Evolutionary conservation across 2,888 invertebrate genomes (phyloP).

Genomic region (Galeopsomyia nigrocyanea): DNA sequence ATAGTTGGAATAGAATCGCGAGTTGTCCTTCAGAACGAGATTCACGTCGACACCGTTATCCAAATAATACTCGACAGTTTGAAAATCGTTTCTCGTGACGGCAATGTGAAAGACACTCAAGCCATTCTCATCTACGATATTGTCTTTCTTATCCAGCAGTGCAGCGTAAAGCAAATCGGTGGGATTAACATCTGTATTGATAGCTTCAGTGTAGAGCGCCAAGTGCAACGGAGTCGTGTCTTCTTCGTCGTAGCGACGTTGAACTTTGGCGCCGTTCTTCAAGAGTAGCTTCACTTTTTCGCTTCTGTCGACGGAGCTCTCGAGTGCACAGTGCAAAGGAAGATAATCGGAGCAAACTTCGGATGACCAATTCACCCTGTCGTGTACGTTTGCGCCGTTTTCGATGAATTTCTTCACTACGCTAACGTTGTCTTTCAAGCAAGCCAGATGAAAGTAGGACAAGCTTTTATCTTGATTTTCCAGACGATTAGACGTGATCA

Average conservation of each 20-base stretch:
- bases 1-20: not conserved
- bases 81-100: constrained; percentile 1
- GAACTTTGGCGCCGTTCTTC: not conserved
- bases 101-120: constrained; percentile 24
- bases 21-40: not conserved
- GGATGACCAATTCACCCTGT: not conserved
- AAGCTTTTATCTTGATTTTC: not conserved
- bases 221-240: constrained; percentile 25
- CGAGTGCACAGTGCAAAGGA: constrained; percentile 19
- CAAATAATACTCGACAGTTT: not conserved
- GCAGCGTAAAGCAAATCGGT: not conserved
- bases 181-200: not conserved
- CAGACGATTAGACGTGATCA: constrained; percentile 5
- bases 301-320: not conserved
- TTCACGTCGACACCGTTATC: not conserved
- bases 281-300: constrained; percentile 5
- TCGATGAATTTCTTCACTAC: constrained; percentile 15
- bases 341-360: not conserved
- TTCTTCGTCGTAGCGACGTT: not conserved
- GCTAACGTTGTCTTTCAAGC: not conserved
- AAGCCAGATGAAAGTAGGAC: constrained; percentile 19
- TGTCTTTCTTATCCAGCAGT: not conserved
- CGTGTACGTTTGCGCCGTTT: not conserved
- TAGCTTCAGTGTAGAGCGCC: constrained; percentile 22
- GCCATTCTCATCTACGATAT: constrained; percentile 8